Percentiles rank a stretch among this genome's conserved stretches.
These are phyloP conservation scores for Brachynemurus nebulosus DNA, from an alignment of 2,888 invertebrate genomes.

Conservation along the genomic window DNA sequence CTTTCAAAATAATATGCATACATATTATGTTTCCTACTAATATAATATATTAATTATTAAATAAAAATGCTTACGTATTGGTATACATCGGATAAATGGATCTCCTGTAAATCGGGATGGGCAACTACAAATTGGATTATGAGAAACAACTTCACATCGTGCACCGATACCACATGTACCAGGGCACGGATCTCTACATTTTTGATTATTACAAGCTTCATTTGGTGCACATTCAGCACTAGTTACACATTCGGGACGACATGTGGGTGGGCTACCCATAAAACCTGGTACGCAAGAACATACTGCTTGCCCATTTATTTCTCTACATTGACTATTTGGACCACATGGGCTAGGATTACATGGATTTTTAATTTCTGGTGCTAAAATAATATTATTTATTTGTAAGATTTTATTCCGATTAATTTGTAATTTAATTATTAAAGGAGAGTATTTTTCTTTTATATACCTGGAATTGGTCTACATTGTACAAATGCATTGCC, in stretches of 20 bases:
- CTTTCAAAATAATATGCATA: too few species aligned
- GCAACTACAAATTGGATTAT: constrained; percentile 57
- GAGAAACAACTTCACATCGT: constrained; percentile 51
- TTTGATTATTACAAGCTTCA: constrained; percentile 50
- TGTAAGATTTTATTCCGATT: neutral
- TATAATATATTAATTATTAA: neutral
- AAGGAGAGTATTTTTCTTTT: constrained; percentile 20
- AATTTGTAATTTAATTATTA: constrained; percentile 5
- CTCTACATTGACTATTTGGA: constrained; percentile 37
- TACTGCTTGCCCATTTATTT: constrained; percentile 35
- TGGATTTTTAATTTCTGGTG: constrained; percentile 32
- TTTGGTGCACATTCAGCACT: constrained; percentile 54
- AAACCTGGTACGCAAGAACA: constrained; percentile 57
- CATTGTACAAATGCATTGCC: constrained; percentile 61
- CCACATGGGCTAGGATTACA: constrained; percentile 54
- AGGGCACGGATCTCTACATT: constrained; percentile 53
- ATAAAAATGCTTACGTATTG: constrained; percentile 32
- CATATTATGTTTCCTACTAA: neutral
- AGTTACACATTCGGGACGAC: constrained; percentile 55
- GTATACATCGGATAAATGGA: constrained; percentile 51
- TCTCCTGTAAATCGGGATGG: constrained; percentile 52
- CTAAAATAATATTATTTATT: constrained; percentile 20
- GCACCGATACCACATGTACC: constrained; percentile 55
- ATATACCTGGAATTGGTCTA: constrained; percentile 33
- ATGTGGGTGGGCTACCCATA: constrained; percentile 50